Conservation (phyloP, 1,140 invertebrate species). For the Probaryconus sp. region DNA sequence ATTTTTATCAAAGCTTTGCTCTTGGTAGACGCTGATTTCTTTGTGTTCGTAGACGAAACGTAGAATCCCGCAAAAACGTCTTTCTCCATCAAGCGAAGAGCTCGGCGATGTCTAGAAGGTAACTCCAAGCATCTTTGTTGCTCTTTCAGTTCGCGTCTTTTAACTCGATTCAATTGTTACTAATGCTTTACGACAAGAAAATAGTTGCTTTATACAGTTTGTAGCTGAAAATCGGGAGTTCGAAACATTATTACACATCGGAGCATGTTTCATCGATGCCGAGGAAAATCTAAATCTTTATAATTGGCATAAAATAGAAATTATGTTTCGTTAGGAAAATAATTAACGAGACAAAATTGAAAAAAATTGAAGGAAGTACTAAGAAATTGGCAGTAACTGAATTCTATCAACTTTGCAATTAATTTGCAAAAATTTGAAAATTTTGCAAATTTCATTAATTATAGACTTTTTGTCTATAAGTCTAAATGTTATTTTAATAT, state of each 20-base stretch:
- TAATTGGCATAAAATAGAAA: no score
- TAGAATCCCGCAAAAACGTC: slow-evolving; percentile 38
- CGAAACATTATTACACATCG: background rate
- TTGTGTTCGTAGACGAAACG: slow-evolving; percentile 35
- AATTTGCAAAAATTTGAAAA: no score
- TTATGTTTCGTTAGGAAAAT: no score
- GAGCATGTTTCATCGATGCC: no score
- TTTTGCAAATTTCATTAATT: no score
- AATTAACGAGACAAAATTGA: no score
- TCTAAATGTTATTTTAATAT: no score
- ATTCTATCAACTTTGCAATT: no score
- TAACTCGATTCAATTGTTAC: slow-evolving; percentile 50
- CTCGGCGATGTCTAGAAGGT: slow-evolving; percentile 17
- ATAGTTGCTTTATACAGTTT: slow-evolving; percentile 12
- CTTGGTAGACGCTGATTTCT: slow-evolving; percentile 46
- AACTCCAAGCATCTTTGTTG: slow-evolving; percentile 42
- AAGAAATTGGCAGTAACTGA: no score
- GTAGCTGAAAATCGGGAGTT: slow-evolving; percentile 6
- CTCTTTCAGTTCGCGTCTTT: slow-evolving; percentile 45
- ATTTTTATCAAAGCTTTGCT: slow-evolving; percentile 49
- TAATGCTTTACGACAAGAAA: slow-evolving; percentile 44
- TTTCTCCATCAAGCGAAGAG: slow-evolving; percentile 42
- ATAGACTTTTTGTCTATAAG: no score
- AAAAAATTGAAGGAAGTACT: no score
- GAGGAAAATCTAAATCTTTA: slow-evolving; percentile 5